Percentiles rank a stretch among this genome's conserved stretches.
phyloP scores from a whole-genome alignment of 1,140 invertebrate species.

The Drosophila sechellia region DNA sequence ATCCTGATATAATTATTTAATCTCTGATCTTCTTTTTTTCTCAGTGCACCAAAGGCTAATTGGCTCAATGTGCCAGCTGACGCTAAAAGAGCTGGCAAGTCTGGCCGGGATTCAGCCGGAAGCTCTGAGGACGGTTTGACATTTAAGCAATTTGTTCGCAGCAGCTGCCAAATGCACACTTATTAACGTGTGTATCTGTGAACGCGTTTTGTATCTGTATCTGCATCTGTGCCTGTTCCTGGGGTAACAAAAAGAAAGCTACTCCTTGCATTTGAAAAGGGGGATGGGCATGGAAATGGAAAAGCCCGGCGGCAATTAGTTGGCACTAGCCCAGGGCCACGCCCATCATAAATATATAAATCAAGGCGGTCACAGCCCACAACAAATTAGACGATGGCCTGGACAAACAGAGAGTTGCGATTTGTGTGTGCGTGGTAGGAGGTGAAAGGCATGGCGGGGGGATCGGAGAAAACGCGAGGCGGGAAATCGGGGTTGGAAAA shows the following conservation, averaged over 20 bases:
- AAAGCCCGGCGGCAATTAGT: conserved; percentile 44
- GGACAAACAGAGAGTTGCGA: conserved; percentile 45
- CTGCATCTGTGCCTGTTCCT: not conserved
- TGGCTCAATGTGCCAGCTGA: conserved; percentile 43
- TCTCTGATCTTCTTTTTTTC: not conserved
- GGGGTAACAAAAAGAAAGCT: not conserved
- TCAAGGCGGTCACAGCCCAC: conserved; percentile 45
- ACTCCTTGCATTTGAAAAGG: not conserved
- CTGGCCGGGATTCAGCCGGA: conserved; percentile 23
- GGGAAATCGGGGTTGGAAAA: not conserved
- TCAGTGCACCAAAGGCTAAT: conserved; percentile 12
- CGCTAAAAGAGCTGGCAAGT: conserved; percentile 41
- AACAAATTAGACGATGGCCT: conserved; percentile 43
- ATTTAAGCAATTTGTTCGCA: conserved; percentile 49
- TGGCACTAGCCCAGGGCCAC: conserved; percentile 41
- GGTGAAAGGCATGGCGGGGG: not conserved
- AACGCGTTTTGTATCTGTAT: conserved; percentile 1
- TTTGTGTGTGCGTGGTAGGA: conserved; percentile 40
- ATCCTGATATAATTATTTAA: too few relatives aligned
- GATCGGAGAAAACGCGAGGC: not conserved
- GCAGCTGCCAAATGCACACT: conserved; percentile 37
- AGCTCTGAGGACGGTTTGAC: conserved; percentile 32
- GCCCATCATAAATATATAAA: conserved; percentile 56
- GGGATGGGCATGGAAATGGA: not conserved
- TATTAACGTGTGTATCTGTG: conserved; percentile 17